phyloP scores from a whole-genome alignment of 2,888 invertebrate genomes.

The Oscheius sp. region DNA sequence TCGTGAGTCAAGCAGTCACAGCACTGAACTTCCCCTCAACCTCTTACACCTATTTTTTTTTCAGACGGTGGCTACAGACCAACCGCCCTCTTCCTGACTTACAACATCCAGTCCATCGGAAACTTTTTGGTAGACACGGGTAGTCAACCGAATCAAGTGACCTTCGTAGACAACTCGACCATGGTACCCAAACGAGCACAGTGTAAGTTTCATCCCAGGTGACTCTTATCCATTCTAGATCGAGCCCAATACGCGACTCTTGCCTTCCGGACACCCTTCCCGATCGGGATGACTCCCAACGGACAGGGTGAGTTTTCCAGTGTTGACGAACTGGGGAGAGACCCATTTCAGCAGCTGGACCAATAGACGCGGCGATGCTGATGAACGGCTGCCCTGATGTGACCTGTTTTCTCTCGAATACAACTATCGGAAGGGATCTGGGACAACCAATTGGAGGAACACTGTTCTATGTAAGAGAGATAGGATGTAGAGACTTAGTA shows the following conservation, averaged over 20 bases:
- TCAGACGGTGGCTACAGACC: slow-evolving; percentile 48
- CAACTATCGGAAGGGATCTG: slow-evolving; percentile 41
- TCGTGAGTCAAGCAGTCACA: too few relatives aligned
- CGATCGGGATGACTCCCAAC: slow-evolving; percentile 7
- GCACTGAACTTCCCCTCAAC: too few relatives aligned
- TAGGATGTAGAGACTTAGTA: background rate
- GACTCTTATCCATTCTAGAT: slow-evolving; percentile 38
- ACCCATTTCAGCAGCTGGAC: slow-evolving; percentile 28
- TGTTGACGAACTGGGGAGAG: background rate
- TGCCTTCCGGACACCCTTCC: slow-evolving; percentile 41
- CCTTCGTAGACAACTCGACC: slow-evolving; percentile 48
- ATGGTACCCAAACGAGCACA: slow-evolving; percentile 42
- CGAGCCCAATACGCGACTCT: slow-evolving; percentile 50
- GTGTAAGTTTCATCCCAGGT: slow-evolving; percentile 34
- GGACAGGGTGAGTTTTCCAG: slow-evolving; percentile 3
- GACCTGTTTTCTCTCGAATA: slow-evolving; percentile 46
- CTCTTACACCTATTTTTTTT: slow-evolving; percentile 5
- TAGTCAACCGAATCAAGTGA: background rate
- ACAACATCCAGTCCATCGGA: slow-evolving; percentile 44
- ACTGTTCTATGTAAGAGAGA: slow-evolving; percentile 47
- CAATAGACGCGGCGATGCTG: slow-evolving; percentile 37
- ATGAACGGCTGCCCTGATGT: slow-evolving; percentile 45
- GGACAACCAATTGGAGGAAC: slow-evolving; percentile 51
- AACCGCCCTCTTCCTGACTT: slow-evolving; percentile 48
- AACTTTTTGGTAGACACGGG: slow-evolving; percentile 21